phyloP scores from a whole-genome alignment of 1,140 invertebrate genomes.

The Oreohelix idahoensis region DNA sequence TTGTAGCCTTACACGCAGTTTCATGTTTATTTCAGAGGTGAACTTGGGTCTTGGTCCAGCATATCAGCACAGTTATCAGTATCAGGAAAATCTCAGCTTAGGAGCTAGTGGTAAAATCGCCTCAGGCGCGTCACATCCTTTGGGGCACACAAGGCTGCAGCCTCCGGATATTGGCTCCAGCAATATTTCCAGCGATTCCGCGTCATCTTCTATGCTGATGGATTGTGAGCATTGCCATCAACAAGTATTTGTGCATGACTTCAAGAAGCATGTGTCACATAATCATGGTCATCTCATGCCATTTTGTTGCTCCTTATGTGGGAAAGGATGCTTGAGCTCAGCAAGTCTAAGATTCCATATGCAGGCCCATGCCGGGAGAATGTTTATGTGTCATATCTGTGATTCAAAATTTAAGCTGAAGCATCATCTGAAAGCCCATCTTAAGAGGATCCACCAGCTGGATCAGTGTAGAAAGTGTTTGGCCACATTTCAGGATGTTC shows the following conservation, averaged over 20 bases:
- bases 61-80: background rate
- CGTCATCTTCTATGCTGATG: slow-evolving; percentile 3
- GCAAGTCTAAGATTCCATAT: slow-evolving; percentile 5
- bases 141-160: background rate
- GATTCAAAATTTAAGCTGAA: slow-evolving; percentile 34
- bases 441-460: slow-evolving; percentile 28
- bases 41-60: background rate
- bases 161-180: background rate
- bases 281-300: slow-evolving; percentile 23
- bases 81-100: background rate
- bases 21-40: slow-evolving; percentile 1
- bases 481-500: slow-evolving; percentile 3
- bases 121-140: background rate
- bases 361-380: slow-evolving; percentile 15
- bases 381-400: slow-evolving; percentile 22
- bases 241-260: background rate
- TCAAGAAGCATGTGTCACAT: slow-evolving; percentile 21
- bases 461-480: slow-evolving; percentile 23
- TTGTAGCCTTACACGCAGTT: background rate
- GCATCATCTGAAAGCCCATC: slow-evolving; percentile 19
- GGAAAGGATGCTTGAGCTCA: slow-evolving; percentile 15
- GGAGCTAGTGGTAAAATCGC: background rate
- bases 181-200: background rate
- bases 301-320: slow-evolving; percentile 19
- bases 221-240: slow-evolving; percentile 18